Conservation (phyloP, 1,140 invertebrate genomes). For the Leptinotarsa texana region DNA sequence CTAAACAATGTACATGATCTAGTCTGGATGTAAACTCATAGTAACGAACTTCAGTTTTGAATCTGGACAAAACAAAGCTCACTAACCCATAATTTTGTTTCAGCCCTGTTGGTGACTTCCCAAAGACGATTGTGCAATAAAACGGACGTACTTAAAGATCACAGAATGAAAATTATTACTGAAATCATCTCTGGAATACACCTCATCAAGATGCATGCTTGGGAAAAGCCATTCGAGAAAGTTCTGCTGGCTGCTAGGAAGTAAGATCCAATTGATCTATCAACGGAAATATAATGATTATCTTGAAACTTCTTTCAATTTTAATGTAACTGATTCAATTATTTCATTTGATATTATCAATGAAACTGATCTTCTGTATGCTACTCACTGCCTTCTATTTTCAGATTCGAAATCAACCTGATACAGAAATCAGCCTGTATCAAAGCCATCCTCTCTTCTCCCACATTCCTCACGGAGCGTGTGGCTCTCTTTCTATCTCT, state of each 20-base stretch:
- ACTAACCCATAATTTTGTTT: not conserved
- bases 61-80: not conserved
- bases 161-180: slow-evolving; percentile 72
- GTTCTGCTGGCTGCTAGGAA: slow-evolving; percentile 62
- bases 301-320: too few relatives aligned
- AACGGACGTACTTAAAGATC: slow-evolving; percentile 37
- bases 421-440: slow-evolving; percentile 69
- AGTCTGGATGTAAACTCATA: not conserved
- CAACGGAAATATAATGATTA: not conserved
- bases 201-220: slow-evolving; percentile 83
- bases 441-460: slow-evolving; percentile 67
- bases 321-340: too few relatives aligned
- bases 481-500: slow-evolving; percentile 71
- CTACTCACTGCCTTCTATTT: not conserved
- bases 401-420: slow-evolving; percentile 66
- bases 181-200: slow-evolving; percentile 73
- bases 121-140: not conserved
- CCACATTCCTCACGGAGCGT: slow-evolving; percentile 69
- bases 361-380: too few relatives aligned
- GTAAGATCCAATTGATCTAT: slow-evolving; percentile 5
- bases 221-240: slow-evolving; percentile 75
- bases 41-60: not conserved
- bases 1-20: not conserved
- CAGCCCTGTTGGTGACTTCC: not conserved
- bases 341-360: too few relatives aligned